Conservation (phyloP, 2,888 invertebrate genomes). For the Athalia circularis region DNA sequence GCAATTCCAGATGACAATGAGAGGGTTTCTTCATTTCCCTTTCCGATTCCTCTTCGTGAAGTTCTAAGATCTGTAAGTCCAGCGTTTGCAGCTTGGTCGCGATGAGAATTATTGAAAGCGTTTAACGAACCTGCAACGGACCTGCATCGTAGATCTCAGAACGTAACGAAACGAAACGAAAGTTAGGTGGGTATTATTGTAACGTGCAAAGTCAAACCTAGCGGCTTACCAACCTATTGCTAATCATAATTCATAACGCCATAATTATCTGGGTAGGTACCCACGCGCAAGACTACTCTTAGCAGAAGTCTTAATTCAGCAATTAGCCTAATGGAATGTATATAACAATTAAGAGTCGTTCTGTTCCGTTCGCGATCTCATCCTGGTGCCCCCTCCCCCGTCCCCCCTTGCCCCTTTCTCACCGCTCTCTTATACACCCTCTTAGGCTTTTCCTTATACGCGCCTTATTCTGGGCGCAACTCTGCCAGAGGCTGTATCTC, state of each 20-base stretch:
- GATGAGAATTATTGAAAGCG: background rate
- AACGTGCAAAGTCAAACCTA: background rate
- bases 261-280: conserved; percentile 60
- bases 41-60: background rate
- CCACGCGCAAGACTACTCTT: conserved; percentile 54
- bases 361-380: conserved; percentile 58
- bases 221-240: conserved; percentile 32
- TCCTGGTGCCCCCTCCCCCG: conserved; percentile 44
- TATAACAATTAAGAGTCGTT: conserved; percentile 73
- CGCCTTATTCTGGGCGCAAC: conserved; percentile 47
- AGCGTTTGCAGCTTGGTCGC: background rate
- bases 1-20: conserved; percentile 24
- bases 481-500: conserved; percentile 66
- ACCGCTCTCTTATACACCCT: conserved; percentile 58
- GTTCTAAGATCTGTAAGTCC: too few relatives aligned
- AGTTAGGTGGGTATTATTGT: background rate
- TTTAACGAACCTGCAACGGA: background rate
- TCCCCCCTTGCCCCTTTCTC: conserved; percentile 38
- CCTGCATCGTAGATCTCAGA: too few relatives aligned
- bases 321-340: conserved; percentile 75
- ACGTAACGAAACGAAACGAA: background rate
- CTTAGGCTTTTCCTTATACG: conserved; percentile 59
- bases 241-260: conserved; percentile 56
- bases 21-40: background rate
- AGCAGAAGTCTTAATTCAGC: conserved; percentile 73